Conservation (phyloP, 2,113 vertebrate species). For the Corvus moneduloides region DNA sequence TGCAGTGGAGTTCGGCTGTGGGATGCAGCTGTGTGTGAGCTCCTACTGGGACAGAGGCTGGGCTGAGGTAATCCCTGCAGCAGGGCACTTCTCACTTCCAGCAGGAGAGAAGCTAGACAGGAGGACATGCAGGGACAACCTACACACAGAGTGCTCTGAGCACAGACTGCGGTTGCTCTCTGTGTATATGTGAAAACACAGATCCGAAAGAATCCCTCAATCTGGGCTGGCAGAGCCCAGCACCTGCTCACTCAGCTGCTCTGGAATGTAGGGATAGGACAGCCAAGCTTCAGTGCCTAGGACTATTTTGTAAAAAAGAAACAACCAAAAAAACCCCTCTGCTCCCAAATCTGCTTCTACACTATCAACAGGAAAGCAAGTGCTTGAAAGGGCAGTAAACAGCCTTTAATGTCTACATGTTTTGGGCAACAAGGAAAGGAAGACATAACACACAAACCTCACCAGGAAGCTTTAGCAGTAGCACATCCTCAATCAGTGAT, state of each 20-base stretch:
- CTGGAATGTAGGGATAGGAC: neutral
- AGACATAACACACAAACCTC: neutral
- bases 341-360: neutral
- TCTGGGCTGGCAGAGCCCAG: neutral
- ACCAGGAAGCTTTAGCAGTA: neutral
- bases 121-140: neutral
- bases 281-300: neutral
- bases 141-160: neutral
- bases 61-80: neutral
- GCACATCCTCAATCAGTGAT: neutral
- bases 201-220: rapidly evolving
- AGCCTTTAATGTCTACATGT: neutral
- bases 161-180: neutral
- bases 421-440: neutral
- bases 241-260: neutral
- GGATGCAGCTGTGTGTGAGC: neutral
- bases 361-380: neutral
- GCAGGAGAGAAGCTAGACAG: neutral
- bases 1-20: neutral
- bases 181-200: neutral
- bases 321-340: neutral
- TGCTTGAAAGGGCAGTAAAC: neutral
- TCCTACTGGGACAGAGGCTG: neutral
- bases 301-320: neutral
- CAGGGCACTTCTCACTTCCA: neutral